A percentile compares a stretch with the other conserved stretches of the same genome.
Conservation (phyloP, 1,140 invertebrate genomes). For the Platyura marginata region DNA sequence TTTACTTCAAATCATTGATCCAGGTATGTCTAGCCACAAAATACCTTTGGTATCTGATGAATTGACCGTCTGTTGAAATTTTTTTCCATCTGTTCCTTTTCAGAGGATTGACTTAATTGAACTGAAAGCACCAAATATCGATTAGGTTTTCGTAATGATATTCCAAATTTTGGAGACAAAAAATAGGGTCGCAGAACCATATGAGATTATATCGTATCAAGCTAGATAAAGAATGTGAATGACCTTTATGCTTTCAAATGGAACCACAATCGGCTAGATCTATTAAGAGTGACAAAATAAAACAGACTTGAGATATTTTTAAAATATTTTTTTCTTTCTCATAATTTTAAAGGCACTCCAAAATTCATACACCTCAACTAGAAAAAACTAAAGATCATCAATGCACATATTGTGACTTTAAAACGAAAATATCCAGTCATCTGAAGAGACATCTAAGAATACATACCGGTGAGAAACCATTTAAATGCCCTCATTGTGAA, state of each 20-base stretch:
- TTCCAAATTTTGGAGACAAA: no score
- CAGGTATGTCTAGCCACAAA: no score
- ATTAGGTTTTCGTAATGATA: no score
- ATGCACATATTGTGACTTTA: constrained; percentile 47
- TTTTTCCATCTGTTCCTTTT: no score
- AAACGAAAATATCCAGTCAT: constrained; percentile 42
- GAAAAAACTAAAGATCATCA: constrained; percentile 32
- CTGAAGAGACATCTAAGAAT: constrained; percentile 55
- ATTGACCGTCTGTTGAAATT: no score
- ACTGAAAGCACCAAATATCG: no score
- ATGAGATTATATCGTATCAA: not conserved
- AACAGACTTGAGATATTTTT: not conserved
- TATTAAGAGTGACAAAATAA: no score
- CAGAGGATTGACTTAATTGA: no score
- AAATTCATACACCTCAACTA: constrained; percentile 26
- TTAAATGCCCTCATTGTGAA: constrained; percentile 62
- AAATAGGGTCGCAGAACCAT: not conserved
- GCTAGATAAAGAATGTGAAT: not conserved
- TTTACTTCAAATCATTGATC: no score
- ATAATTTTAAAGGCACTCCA: constrained; percentile 29
- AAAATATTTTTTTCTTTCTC: not conserved
- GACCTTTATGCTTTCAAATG: not conserved
- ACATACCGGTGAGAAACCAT: constrained; percentile 68
- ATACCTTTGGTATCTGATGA: no score
- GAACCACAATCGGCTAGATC: not conserved